Percentiles rank a stretch among this genome's conserved stretches.
phyloP scores from a whole-genome alignment of 1,140 invertebrate species.

The Alviniconcha marisindica region DNA sequence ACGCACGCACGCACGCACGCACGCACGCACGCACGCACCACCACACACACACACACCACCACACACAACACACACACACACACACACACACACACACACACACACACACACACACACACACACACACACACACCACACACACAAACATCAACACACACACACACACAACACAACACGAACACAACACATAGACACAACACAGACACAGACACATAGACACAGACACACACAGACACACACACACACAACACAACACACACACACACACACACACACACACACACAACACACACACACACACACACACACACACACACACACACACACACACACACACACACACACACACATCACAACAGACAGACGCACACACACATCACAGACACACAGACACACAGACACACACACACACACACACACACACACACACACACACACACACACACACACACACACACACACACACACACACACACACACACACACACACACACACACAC shows the following conservation, averaged over 20 bases:
- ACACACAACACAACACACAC: background rate
- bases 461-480: slow-evolving; percentile 3
- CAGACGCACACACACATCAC: background rate
- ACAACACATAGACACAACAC: too few species aligned
- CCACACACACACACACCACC: background rate
- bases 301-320: background rate
- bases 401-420: background rate
- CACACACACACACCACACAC: background rate
- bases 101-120: slow-evolving; percentile 14
- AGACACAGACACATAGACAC: too few species aligned
- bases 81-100: slow-evolving; percentile 10
- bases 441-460: background rate
- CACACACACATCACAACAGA: background rate
- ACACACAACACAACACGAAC: too few species aligned
- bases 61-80: background rate
- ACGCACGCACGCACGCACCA: background rate
- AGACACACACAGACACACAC: background rate
- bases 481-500: slow-evolving; percentile 17
- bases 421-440: background rate
- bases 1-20: background rate
- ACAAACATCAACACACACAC: background rate
- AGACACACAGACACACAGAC: background rate
- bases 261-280: background rate
- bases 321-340: background rate
- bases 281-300: too few species aligned